These are phyloP conservation scores for Papilio gigon DNA, from an alignment of 2,888 invertebrate species.

Conservation along the genomic window DNA sequence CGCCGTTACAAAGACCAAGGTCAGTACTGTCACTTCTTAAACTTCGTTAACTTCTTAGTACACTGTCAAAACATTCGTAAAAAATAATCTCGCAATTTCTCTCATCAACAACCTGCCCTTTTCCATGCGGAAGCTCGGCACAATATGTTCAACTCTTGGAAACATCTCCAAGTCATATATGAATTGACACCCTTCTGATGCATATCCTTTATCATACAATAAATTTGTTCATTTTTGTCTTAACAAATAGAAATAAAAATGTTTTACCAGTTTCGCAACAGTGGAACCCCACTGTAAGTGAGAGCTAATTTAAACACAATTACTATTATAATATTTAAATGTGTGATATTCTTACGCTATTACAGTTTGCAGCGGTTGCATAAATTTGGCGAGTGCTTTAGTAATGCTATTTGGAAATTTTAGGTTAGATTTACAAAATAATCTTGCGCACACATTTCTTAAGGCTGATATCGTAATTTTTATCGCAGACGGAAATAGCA, in stretches of 20 bases:
- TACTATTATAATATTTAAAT: conserved; percentile 13
- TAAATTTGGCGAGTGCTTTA: conserved; percentile 29
- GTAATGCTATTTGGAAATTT: conserved; percentile 27
- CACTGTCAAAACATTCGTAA: background rate
- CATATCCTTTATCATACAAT: too few species aligned
- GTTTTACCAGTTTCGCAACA: background rate
- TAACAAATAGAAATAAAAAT: background rate
- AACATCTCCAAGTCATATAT: too few species aligned
- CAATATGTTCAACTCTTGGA: too few species aligned
- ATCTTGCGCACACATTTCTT: conserved; percentile 13
- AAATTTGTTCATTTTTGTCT: too few species aligned
- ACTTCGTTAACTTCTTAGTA: too few species aligned
- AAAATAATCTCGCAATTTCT: background rate
- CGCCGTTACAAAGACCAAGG: conserved; percentile 31
- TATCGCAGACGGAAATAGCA: conserved; percentile 7
- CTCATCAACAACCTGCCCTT: too few species aligned
- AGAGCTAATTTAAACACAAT: conserved; percentile 18
- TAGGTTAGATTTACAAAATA: conserved; percentile 3
- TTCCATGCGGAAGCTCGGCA: too few species aligned
- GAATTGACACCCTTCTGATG: too few species aligned
- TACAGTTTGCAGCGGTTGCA: conserved; percentile 24
- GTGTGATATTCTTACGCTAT: conserved; percentile 9
- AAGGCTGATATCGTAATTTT: conserved; percentile 3
- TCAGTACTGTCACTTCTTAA: conserved; percentile 8
- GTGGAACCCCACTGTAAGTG: background rate